These are phyloP conservation scores for Manis pentadactyla DNA, from an alignment of 2,797 vertebrate species.

Conservation along the genomic window DNA sequence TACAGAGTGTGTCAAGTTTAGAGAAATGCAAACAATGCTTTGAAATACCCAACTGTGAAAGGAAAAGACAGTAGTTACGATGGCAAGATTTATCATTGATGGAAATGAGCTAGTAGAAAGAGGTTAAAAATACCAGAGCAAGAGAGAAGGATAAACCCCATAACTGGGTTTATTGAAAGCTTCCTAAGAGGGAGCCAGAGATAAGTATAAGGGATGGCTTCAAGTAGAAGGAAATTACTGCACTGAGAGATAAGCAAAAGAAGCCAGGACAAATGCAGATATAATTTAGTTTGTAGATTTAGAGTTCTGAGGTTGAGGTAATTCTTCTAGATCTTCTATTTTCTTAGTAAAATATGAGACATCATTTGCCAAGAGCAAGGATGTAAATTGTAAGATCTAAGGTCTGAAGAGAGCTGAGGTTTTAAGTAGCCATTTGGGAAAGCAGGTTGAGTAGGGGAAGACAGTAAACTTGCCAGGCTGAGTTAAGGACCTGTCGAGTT, in stretches of 20 bases:
- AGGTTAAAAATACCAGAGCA: not conserved
- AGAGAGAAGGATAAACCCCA: not conserved
- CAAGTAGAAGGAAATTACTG: not conserved
- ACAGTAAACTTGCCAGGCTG: not conserved
- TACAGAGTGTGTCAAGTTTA: constrained; percentile 18
- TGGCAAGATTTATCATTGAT: not conserved
- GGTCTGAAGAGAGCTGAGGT: not conserved
- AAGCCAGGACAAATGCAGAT: not conserved
- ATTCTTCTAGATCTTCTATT: not conserved
- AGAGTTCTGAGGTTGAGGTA: not conserved
- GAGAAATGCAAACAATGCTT: constrained; percentile 27
- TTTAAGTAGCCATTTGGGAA: constrained; percentile 14
- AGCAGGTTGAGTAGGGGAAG: not conserved
- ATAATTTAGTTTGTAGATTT: not conserved
- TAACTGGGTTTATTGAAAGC: not conserved
- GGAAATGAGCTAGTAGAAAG: not conserved
- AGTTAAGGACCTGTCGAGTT: not conserved
- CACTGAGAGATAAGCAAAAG: not conserved
- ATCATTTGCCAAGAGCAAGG: constrained; percentile 2
- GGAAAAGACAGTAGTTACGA: not conserved
- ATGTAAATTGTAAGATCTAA: not conserved
- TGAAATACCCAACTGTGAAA: constrained; percentile 9
- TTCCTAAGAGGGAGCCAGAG: not conserved
- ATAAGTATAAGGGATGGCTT: not conserved
- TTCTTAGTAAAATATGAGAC: constrained; percentile 1